A percentile compares a stretch with the other conserved stretches of the same genome.
phyloP scores from a whole-genome alignment of 2,797 vertebrate species.

The Tympanoctomys barrerae region DNA sequence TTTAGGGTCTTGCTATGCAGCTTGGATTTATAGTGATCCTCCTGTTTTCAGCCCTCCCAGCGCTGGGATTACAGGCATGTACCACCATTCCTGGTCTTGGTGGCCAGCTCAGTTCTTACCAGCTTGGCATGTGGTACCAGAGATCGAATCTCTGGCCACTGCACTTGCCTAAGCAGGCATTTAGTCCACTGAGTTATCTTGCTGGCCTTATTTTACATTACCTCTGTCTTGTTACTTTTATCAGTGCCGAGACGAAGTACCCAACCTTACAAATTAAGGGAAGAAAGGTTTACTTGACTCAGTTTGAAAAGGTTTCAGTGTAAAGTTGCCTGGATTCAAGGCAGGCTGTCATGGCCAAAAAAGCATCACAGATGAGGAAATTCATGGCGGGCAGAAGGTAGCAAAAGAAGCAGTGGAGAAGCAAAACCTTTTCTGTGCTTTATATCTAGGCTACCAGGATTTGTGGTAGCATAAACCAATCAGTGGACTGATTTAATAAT shows the following conservation, averaged over 20 bases:
- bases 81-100: too few relatives aligned
- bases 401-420: neutral
- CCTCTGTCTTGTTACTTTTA: neutral
- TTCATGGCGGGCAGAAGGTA: neutral
- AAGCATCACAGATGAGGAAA: neutral
- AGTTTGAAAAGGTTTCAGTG: neutral
- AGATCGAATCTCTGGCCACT: too few relatives aligned
- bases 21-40: too few relatives aligned
- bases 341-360: neutral
- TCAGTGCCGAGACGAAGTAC: neutral
- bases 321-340: neutral
- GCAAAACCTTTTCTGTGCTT: neutral
- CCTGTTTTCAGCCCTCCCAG: too few relatives aligned
- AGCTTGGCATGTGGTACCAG: too few relatives aligned
- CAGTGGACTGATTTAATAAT: neutral
- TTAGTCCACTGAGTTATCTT: too few relatives aligned
- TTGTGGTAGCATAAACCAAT: neutral
- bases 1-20: too few relatives aligned
- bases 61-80: too few relatives aligned
- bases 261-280: neutral
- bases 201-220: neutral
- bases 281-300: neutral
- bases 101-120: too few relatives aligned
- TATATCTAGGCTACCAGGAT: neutral
- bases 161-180: too few relatives aligned